phyloP scores from a whole-genome alignment of 2,113 vertebrate genomes.

The Brevimyrus niger region DNA sequence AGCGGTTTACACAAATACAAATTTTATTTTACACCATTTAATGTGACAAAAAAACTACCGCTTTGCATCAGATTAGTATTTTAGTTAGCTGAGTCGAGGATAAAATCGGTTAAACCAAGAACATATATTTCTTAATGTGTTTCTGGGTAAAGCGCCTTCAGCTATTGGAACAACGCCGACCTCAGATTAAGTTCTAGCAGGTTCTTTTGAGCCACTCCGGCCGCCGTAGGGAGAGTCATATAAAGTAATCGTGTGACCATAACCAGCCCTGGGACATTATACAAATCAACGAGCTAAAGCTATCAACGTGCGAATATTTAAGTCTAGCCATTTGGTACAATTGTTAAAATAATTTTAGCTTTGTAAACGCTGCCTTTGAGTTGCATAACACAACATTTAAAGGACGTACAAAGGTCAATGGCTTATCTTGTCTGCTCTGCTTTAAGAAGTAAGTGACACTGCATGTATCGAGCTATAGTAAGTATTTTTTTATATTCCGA shows the following conservation, averaged over 20 bases:
- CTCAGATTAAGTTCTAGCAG: background rate
- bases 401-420: conserved; percentile 24
- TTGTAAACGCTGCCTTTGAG: background rate
- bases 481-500: background rate
- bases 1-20: background rate
- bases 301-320: background rate
- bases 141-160: background rate
- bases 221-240: background rate
- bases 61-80: background rate
- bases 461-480: background rate
- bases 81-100: background rate
- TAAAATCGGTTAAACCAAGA: background rate
- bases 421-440: conserved; percentile 27
- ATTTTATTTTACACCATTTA: background rate
- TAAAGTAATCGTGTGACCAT: background rate
- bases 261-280: background rate
- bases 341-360: background rate
- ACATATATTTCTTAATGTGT: background rate
- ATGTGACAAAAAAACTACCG: background rate
- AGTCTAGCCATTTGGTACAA: background rate
- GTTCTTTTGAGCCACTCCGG: background rate
- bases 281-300: background rate
- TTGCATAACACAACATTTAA: background rate
- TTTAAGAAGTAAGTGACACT: conserved; percentile 30
- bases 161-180: too few relatives aligned